phyloP scores from a whole-genome alignment of 1,140 invertebrate genomes.

The Grapholita molesta region DNA sequence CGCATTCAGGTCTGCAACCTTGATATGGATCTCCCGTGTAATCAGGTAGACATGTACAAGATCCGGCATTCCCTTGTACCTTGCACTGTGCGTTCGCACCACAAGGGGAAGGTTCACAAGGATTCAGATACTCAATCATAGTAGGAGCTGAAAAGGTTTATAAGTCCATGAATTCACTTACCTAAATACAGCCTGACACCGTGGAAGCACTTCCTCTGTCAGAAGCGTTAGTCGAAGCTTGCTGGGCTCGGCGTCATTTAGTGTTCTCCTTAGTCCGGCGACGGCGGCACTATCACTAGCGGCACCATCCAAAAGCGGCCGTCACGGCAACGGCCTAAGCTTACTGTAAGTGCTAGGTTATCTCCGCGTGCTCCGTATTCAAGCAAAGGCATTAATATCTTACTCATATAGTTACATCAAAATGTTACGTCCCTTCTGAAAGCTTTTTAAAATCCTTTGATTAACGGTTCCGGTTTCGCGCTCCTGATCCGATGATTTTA shows the following conservation, averaged over 20 bases:
- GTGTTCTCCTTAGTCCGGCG: conserved; percentile 59
- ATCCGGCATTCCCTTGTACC: conserved; percentile 80
- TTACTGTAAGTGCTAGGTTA: conserved; percentile 77
- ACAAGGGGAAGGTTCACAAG: conserved; percentile 87
- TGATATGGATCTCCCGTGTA: conserved; percentile 90
- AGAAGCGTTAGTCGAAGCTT: conserved; percentile 77
- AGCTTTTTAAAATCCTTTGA: conserved; percentile 56
- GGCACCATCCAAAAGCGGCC: conserved; percentile 67
- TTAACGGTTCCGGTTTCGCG: conserved; percentile 41
- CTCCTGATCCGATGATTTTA: conserved; percentile 45
- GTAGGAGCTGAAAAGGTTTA: conserved; percentile 66
- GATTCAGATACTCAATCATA: conserved; percentile 77
- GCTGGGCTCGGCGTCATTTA: conserved; percentile 65
- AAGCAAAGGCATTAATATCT: conserved; percentile 73
- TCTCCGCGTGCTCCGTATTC: conserved; percentile 72
- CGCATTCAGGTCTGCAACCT: conserved; percentile 88
- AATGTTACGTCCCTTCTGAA: conserved; percentile 68
- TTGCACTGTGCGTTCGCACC: conserved; percentile 86
- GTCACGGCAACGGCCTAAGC: conserved; percentile 67
- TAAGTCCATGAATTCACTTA: conserved; percentile 60
- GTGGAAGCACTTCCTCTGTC: conserved; percentile 69
- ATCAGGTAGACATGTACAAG: conserved; percentile 85
- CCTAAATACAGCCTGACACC: conserved; percentile 54
- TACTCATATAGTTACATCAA: conserved; percentile 63
- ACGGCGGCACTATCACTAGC: conserved; percentile 60